Evolutionary conservation across 2,888 invertebrate genomes (phyloP), one percentile per base, ranked within the genome.

Genomic region (Cyaniris semiargus): DNA sequence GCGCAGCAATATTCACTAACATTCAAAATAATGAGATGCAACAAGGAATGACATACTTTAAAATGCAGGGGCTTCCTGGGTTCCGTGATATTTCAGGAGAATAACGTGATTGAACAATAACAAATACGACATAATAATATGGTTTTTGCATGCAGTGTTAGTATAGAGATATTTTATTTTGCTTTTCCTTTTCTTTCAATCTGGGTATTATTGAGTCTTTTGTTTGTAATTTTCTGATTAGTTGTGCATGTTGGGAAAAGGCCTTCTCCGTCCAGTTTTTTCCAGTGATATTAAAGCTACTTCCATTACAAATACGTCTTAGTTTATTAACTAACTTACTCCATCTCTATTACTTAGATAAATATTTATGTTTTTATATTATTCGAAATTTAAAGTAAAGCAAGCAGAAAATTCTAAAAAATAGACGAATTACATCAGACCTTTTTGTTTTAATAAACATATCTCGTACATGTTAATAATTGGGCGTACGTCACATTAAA

Each of bases 401-500:
- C 44, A 10, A 44, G 44, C 10, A 44, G 44, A 38, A 38, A 38
- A 38, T 38, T 38, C 10, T 44, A 10, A 44, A 44, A 13, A 10
- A 44, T 44, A 44, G 44, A 44, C 10, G 44, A 44, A 44, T 44
- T 3, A 44, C 44, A 71, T 66, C 31, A 23, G 31, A 21, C 23
- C 58, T 56, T 21, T 56, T 34, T 27, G 18, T 58, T 76, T 76
- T 81, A 81, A 83, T 83, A 82, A 83, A 82, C 81, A 80, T 80
- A 80, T 77, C 81, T 82, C 82, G 79, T 82, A 82, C 83, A 82
- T 84, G 82, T 82, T 82, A 84, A 87, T 88, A 89, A 88, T 89
- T 86, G 88, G 86, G 86, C 81, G 86, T 86, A 89, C 89, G 93
- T 93, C 92, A 91, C 91, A 93, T 93, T 91, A 92, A 93, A 93